These are phyloP conservation scores for Dinothrombium tinctorium DNA, from an alignment of 1,140 invertebrate species.

Conservation along the genomic window DNA sequence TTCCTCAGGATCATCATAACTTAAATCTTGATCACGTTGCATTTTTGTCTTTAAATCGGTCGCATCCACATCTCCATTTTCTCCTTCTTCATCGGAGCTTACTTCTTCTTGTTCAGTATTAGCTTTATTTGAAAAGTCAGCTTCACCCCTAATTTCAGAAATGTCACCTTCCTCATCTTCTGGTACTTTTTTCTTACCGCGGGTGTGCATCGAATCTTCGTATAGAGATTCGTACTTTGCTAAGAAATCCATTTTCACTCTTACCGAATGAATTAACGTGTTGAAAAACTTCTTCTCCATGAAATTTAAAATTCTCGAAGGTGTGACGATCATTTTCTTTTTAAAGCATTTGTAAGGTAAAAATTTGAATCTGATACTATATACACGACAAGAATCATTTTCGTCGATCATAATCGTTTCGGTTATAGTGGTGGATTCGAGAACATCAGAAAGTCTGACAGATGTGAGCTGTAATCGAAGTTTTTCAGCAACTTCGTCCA, in stretches of 20 bases:
- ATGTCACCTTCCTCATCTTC: constrained; percentile 18
- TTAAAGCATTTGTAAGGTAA: constrained; percentile 44
- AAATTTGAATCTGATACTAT: constrained; percentile 35
- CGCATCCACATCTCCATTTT: constrained; percentile 28
- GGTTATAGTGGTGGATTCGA: constrained; percentile 42
- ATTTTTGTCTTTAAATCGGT: constrained; percentile 29
- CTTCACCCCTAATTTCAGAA: constrained; percentile 17
- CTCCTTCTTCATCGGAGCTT: constrained; percentile 35
- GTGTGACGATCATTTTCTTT: constrained; percentile 38
- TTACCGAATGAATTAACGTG: constrained; percentile 17
- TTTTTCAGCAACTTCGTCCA: constrained; percentile 31
- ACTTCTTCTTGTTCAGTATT: constrained; percentile 27
- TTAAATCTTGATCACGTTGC: constrained; percentile 36
- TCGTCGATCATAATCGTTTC: constrained; percentile 27
- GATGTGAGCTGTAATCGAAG: constrained; percentile 42
- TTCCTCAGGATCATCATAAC: constrained; percentile 54
- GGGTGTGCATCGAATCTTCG: constrained; percentile 1
- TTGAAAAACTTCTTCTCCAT: constrained; percentile 25
- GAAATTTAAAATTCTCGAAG: constrained; percentile 30
- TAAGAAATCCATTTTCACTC: constrained; percentile 14
- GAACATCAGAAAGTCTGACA: constrained; percentile 48
- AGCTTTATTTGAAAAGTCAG: too few species aligned
- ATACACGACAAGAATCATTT: constrained; percentile 14
- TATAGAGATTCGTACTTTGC: constrained; percentile 2
- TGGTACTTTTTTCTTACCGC: background rate